Conservation (phyloP, 2,888 invertebrate species). For the Eristalis pertinax region DNA sequence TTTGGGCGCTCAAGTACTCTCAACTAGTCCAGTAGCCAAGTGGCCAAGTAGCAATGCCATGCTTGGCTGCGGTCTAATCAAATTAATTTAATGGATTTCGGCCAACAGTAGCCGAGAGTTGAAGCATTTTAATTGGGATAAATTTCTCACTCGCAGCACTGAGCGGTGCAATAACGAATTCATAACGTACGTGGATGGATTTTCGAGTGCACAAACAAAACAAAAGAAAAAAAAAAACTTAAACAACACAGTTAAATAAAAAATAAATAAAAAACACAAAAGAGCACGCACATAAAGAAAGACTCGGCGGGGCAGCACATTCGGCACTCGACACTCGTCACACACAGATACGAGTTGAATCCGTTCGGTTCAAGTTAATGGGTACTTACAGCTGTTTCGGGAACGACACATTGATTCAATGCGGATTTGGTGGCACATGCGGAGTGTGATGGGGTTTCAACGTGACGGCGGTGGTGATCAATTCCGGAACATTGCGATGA, state of each 20-base stretch:
- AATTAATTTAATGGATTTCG: slow-evolving; percentile 72
- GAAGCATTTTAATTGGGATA: slow-evolving; percentile 61
- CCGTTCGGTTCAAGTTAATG: neutral
- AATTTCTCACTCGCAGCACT: slow-evolving; percentile 57
- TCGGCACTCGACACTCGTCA: neutral
- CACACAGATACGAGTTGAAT: neutral
- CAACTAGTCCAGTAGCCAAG: slow-evolving; percentile 25
- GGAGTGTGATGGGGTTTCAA: slow-evolving; percentile 15
- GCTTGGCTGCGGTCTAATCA: slow-evolving; percentile 41
- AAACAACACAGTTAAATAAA: neutral
- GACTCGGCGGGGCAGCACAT: neutral
- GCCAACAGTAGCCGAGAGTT: slow-evolving; percentile 30
- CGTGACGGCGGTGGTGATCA: slow-evolving; percentile 2
- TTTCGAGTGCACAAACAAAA: slow-evolving; percentile 21
- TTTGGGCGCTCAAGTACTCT: neutral
- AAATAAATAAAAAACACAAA: slow-evolving; percentile 7
- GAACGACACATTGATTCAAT: slow-evolving; percentile 35
- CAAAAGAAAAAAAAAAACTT: neutral
- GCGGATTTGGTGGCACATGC: slow-evolving; percentile 3
- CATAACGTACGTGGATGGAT: slow-evolving; percentile 19
- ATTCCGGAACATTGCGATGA: slow-evolving; percentile 48
- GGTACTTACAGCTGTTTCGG: slow-evolving; percentile 67
- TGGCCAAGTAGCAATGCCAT: neutral
- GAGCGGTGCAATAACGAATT: slow-evolving; percentile 45
- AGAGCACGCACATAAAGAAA: neutral